Evolutionary conservation across 2,797 vertebrate species (phyloP), one percentile per base, ranked within the genome.

Genomic region (Florisuga fusca): DNA sequence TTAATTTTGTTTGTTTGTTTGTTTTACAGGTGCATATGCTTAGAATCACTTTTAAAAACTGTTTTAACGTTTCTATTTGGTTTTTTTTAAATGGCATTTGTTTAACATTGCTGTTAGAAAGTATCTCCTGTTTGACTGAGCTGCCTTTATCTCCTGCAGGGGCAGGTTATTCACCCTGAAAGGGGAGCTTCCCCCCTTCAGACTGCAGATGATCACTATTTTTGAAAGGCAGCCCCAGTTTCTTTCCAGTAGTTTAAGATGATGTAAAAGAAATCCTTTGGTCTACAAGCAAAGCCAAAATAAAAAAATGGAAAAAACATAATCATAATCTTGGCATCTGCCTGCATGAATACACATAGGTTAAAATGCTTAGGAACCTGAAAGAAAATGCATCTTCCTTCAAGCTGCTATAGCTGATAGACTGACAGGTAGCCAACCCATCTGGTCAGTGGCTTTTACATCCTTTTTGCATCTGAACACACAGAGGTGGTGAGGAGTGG

Each of bases 151-250:
- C 46, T 46, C 20, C 38, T 41, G 25, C 54, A 31, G n/a, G 25
- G 20, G 17, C 17, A 59, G n/a, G 7, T 21, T 45, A 15, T 38
- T 38, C n/a, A 43, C 10, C 31, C 50, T 82, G 33, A 71, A 38
- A 1, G 4, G 2, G 12, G 9, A 57, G 4, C 17, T 55, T 7
- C 11, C 8, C 7, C 4, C 3, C 11, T 78, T 8, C 27, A 34
- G 9, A 55, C 61, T 82, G 41, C n/a, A 57, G 27, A 9, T 77
- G 22, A 53, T 5, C 0, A 0, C 10, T 2, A 9, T 20, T 87
- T 31, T 31, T 58, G 20, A 53, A 73, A 51, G 31, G 26, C 41
- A 64, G 20, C 31, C 17, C 46, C 61, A 54, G 23, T 41, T 62
- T 79, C 33, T 67, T 72, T 59, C 50, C 34, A 79, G 33, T 67